phyloP scores from a whole-genome alignment of 2,113 vertebrate genomes.

The Muntiacus muntjak region DNA sequence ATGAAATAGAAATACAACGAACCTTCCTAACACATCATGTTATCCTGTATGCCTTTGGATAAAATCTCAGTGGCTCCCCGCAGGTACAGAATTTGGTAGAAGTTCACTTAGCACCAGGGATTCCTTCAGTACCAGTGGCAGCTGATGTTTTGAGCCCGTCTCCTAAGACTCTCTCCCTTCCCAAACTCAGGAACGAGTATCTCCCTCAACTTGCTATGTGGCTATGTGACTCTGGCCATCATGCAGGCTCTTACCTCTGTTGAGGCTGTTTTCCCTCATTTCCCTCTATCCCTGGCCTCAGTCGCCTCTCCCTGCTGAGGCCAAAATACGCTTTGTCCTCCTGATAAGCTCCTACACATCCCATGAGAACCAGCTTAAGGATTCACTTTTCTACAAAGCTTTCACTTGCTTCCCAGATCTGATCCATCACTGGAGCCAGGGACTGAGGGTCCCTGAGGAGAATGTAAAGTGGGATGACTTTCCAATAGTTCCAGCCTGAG shows the following conservation, averaged over 20 bases:
- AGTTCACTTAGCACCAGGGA: background rate
- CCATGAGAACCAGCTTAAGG: background rate
- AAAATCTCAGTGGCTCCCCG: background rate
- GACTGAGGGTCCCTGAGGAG: background rate
- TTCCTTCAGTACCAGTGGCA: too few relatives aligned
- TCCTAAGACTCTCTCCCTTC: background rate
- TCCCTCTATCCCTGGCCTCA: background rate
- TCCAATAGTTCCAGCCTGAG: background rate
- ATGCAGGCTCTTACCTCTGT: background rate
- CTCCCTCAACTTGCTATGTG: background rate
- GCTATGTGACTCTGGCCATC: background rate
- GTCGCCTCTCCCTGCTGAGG: background rate
- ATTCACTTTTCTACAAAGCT: background rate
- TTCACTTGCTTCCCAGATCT: background rate
- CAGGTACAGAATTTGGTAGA: background rate
- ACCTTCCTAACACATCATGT: background rate
- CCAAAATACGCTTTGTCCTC: background rate
- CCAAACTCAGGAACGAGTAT: accelerated
- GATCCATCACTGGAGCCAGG: background rate
- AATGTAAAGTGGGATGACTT: background rate
- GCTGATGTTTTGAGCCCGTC: background rate
- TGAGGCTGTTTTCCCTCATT: background rate
- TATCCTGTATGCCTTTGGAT: background rate
- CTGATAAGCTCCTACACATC: background rate
- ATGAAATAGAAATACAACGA: background rate